These are phyloP conservation scores for Parauchenoglanis punctatus DNA, from an alignment of 2,797 vertebrate genomes.

Conservation along the genomic window DNA sequence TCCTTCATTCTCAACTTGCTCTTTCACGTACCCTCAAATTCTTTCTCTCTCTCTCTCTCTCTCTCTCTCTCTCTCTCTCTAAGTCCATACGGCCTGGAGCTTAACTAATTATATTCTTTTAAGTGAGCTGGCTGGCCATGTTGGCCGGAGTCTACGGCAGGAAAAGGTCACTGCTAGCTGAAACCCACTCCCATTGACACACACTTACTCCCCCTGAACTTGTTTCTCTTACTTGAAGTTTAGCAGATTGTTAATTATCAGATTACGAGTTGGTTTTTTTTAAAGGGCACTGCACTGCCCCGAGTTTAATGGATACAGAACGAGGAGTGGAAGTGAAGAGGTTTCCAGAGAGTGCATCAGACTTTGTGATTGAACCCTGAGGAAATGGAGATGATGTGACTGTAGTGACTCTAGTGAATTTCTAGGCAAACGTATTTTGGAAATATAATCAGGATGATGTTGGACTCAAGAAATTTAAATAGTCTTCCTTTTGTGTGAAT, in stretches of 20 bases:
- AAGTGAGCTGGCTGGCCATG: slow-evolving; percentile 71
- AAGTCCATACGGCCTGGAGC: slow-evolving; percentile 70
- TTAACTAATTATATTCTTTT: slow-evolving; percentile 79
- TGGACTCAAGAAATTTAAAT: not conserved
- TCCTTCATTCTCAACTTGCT: not conserved
- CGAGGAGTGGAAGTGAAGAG: slow-evolving; percentile 1
- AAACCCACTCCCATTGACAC: slow-evolving; percentile 73
- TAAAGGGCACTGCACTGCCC: slow-evolving; percentile 72
- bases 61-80: slow-evolving; percentile 38
- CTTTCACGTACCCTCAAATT: not conserved
- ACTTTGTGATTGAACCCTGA: slow-evolving; percentile 23
- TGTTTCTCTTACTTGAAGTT: slow-evolving; percentile 75
- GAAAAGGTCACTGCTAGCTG: slow-evolving; percentile 76
- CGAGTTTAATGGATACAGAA: slow-evolving; percentile 51
- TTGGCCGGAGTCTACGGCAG: slow-evolving; percentile 66
- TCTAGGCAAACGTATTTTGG: not conserved
- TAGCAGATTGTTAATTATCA: slow-evolving; percentile 80
- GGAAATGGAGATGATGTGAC: slow-evolving; percentile 46
- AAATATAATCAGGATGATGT: slow-evolving; percentile 1
- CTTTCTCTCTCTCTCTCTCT: slow-evolving; percentile 39
- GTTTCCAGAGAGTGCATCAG: slow-evolving; percentile 32
- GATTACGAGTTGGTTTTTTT: slow-evolving; percentile 74
- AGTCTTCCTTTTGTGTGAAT: not conserved
- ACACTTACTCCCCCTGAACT: slow-evolving; percentile 61
- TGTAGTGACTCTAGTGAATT: slow-evolving; percentile 8